A percentile compares a stretch with the other conserved stretches of the same genome.
These are phyloP conservation scores for Ophioninae sp. DNA, from an alignment of 2,888 invertebrate species.

Conservation along the genomic window DNA sequence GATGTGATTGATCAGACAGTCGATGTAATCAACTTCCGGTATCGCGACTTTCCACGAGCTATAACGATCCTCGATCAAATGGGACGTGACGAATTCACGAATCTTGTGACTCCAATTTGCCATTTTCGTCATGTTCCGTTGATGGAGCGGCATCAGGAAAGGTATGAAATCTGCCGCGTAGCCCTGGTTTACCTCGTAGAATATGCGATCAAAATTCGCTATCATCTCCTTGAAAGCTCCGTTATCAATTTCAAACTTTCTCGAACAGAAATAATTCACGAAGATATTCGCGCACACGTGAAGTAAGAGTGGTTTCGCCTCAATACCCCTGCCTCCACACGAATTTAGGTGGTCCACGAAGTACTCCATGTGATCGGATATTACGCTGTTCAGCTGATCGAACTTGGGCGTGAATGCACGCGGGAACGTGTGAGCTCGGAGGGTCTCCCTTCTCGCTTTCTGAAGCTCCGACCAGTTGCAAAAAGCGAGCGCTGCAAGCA, in stretches of 20 bases:
- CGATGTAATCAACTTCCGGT: slow-evolving; percentile 83
- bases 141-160: slow-evolving; percentile 83
- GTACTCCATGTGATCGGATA: slow-evolving; percentile 79
- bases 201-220: slow-evolving; percentile 84
- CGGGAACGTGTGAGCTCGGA: slow-evolving; percentile 84
- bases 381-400: slow-evolving; percentile 82
- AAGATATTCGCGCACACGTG: slow-evolving; percentile 85
- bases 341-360: slow-evolving; percentile 74
- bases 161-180: slow-evolving; percentile 87
- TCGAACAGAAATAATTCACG: slow-evolving; percentile 84
- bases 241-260: slow-evolving; percentile 81
- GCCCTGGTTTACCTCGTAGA: slow-evolving; percentile 87
- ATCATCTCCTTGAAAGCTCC: slow-evolving; percentile 82
- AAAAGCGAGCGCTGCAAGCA: slow-evolving; percentile 85
- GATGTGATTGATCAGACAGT: slow-evolving; percentile 83
- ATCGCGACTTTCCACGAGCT: slow-evolving; percentile 75
- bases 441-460: slow-evolving; percentile 84
- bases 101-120: slow-evolving; percentile 82
- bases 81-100: slow-evolving; percentile 82
- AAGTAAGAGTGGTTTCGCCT: slow-evolving; percentile 82
- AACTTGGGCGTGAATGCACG: slow-evolving; percentile 83
- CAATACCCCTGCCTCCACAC: slow-evolving; percentile 71
- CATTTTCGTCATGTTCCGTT: slow-evolving; percentile 82
- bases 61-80: slow-evolving; percentile 82
- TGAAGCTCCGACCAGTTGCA: slow-evolving; percentile 87